phyloP scores from a whole-genome alignment of 64 coral and sea anemone genomes.

The Actinia equina region DNA sequence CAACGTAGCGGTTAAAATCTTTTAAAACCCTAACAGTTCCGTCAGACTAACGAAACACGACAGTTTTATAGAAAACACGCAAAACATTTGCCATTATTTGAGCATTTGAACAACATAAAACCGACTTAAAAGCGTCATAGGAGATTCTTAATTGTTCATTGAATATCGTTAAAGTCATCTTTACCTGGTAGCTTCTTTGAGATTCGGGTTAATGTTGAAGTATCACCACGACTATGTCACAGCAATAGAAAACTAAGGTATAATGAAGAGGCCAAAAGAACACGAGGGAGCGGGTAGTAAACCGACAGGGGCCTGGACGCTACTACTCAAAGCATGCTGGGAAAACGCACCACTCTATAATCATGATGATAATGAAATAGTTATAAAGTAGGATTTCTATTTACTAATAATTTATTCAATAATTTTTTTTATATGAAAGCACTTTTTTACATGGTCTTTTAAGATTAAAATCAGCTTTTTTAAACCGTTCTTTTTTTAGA shows the following conservation, averaged over 20 bases:
- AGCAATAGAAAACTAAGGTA: neutral
- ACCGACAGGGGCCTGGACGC: neutral
- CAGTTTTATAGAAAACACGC: neutral
- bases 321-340: neutral
- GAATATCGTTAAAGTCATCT: neutral
- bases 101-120: neutral
- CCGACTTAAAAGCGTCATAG: neutral
- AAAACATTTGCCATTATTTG: neutral
- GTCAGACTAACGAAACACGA: neutral
- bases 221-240: constrained; percentile 5
- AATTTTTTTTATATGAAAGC: too few species aligned
- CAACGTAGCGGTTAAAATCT: neutral
- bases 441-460: too few species aligned
- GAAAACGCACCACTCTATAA: neutral
- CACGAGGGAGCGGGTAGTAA: neutral
- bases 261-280: neutral
- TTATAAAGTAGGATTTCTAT: too few species aligned
- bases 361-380: too few species aligned
- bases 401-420: too few species aligned
- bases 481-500: too few species aligned
- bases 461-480: too few species aligned
- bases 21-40: neutral
- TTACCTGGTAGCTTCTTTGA: constrained; percentile 17
- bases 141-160: neutral
- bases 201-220: neutral